Percentiles rank a stretch among this genome's conserved stretches.
phyloP scores from a whole-genome alignment of 1,140 invertebrate species.

The Periplaneta americana region DNA sequence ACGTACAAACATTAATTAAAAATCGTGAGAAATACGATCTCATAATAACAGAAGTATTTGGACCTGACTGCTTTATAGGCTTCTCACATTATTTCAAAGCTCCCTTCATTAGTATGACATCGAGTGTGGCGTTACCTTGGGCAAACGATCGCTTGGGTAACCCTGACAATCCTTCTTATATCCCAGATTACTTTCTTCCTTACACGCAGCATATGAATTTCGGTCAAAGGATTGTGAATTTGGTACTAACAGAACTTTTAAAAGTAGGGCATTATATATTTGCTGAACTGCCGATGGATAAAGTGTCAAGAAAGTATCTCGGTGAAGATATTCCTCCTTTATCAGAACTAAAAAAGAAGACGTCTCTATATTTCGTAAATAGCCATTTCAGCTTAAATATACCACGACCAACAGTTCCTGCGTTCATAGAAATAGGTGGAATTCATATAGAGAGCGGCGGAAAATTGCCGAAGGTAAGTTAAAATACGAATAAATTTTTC shows the following conservation, averaged over 20 bases:
- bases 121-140: conserved; percentile 1
- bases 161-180: conserved; percentile 27
- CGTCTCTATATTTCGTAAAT: conserved; percentile 23
- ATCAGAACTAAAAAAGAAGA: conserved; percentile 34
- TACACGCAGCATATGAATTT: conserved; percentile 29
- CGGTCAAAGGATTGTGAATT: conserved; percentile 23
- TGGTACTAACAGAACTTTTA: not conserved
- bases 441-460: conserved; percentile 17
- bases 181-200: conserved; percentile 28
- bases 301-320: conserved; percentile 36
- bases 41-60: conserved; percentile 22
- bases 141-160: conserved; percentile 18
- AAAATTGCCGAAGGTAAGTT: conserved; percentile 20
- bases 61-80: conserved; percentile 24
- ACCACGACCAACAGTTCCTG: conserved; percentile 18
- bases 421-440: conserved; percentile 23
- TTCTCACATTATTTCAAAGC: conserved; percentile 22
- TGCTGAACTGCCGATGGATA: not conserved
- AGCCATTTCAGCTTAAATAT: conserved; percentile 18
- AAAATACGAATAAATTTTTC: no score
- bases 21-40: conserved; percentile 23
- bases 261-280: not conserved
- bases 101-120: conserved; percentile 17
- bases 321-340: conserved; percentile 36
- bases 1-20: not conserved